A percentile compares a stretch with the other conserved stretches of the same genome.
Evolutionary conservation across 1,140 invertebrate genomes (phyloP).

Genomic region (Anastatus disparis): DNA sequence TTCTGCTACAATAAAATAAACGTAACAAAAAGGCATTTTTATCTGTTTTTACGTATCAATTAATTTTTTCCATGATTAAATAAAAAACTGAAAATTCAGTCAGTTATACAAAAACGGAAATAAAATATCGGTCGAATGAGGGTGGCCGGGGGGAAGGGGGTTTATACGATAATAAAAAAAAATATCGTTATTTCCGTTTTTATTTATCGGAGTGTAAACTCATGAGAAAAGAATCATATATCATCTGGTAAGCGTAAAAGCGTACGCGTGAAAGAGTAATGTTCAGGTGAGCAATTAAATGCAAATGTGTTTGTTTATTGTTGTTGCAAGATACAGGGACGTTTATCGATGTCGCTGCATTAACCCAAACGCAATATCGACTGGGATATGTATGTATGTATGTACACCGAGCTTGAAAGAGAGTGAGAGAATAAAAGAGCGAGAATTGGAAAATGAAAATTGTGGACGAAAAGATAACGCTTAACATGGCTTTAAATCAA

Average conservation of each 20-base stretch:
- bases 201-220: conserved; percentile 21
- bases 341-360: conserved; percentile 63
- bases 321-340: conserved; percentile 54
- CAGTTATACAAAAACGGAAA: not conserved
- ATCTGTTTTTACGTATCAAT: too few relatives aligned
- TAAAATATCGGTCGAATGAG: not conserved
- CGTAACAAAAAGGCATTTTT: too few relatives aligned
- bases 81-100: too few relatives aligned
- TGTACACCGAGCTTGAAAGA: not conserved
- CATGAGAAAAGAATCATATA: not conserved
- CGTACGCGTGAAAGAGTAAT: not conserved
- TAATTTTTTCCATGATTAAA: too few relatives aligned
- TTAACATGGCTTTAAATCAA: conserved; percentile 45
- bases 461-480: conserved; percentile 52
- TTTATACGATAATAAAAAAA: not conserved
- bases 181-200: not conserved
- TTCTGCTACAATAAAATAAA: too few relatives aligned
- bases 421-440: not conserved
- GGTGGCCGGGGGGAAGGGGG: not conserved
- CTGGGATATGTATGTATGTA: conserved; percentile 32
- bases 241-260: not conserved
- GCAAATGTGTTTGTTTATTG: conserved; percentile 64
- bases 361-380: conserved; percentile 54
- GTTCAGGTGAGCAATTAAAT: conserved; percentile 58
- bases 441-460: conserved; percentile 48